Evolutionary conservation across 92 coral and sea anemone genomes (phyloP).

Genomic region (Parazoanthus swiftii): DNA sequence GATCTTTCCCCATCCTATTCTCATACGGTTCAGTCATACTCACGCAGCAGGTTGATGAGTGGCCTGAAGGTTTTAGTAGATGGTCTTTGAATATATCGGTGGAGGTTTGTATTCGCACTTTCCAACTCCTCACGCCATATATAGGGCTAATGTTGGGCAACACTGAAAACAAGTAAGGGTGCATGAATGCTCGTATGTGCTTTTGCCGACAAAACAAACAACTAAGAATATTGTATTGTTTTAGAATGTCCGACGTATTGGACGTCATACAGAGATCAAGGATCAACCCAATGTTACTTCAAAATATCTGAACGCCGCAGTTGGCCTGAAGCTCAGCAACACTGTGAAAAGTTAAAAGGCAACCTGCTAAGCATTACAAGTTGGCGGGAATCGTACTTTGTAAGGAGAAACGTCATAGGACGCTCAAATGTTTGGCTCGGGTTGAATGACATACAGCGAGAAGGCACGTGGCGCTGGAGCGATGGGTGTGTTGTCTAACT

Average conservation of each 20-base stretch:
- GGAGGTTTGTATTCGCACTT: no score
- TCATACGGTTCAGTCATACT: no score
- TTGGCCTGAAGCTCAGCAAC: constrained; percentile 21
- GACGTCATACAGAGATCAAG: constrained; percentile 2
- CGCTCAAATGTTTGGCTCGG: constrained; percentile 30
- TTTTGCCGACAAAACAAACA: background rate
- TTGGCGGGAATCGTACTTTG: constrained; percentile 27
- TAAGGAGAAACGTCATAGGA: constrained; percentile 17
- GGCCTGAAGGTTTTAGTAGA: no score
- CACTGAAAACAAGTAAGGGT: no score
- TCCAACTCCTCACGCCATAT: no score
- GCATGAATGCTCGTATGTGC: background rate
- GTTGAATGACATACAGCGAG: constrained; percentile 22
- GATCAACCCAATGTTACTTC: constrained; percentile 24
- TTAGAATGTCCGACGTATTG: constrained; percentile 33
- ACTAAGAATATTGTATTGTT: background rate
- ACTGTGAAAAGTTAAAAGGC: constrained; percentile 26
- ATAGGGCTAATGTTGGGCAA: no score
- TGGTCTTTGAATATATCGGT: no score
- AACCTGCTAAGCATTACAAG: constrained; percentile 11
- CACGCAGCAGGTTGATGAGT: no score
- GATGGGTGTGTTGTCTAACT: constrained; percentile 19
- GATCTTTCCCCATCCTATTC: no score
- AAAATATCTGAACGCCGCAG: constrained; percentile 27
- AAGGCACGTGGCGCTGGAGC: constrained; percentile 30